Evolutionary conservation across 1,140 invertebrate genomes (phyloP).

Genomic region (Holcopasites calliopsidis): DNA sequence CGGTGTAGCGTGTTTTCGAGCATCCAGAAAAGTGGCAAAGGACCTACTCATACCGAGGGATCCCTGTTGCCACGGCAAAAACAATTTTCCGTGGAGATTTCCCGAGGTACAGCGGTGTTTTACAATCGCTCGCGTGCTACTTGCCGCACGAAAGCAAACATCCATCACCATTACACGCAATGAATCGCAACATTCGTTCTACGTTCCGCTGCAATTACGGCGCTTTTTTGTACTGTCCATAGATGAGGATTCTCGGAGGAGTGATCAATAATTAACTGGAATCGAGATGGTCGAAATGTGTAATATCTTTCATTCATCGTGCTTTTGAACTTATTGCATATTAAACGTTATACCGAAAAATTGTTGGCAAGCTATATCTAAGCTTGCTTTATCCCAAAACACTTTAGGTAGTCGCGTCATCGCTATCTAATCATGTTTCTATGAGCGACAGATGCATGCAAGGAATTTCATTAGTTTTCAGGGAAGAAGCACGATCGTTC

Average conservation of each 20-base stretch:
- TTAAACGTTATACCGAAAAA: not conserved
- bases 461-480: not conserved
- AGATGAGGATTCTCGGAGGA: too few species aligned
- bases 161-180: not conserved
- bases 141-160: not conserved
- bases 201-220: not conserved
- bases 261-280: not conserved
- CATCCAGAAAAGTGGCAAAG: conserved; percentile 11
- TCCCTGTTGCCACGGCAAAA: not conserved
- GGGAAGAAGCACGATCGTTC: not conserved
- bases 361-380: not conserved
- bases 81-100: conserved; percentile 13
- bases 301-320: too few species aligned
- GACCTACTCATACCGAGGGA: not conserved
- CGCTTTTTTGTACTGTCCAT: not conserved
- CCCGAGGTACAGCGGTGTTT: not conserved
- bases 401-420: not conserved
- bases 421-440: not conserved
- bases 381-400: not conserved
- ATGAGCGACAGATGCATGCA: not conserved
- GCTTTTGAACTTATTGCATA: too few species aligned
- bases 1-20: conserved; percentile 24
- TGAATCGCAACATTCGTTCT: not conserved
- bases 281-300: not conserved
- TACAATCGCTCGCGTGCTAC: not conserved